Evolutionary conservation across 2,888 invertebrate genomes (phyloP).

Genomic region (Oasisia sp.): DNA sequence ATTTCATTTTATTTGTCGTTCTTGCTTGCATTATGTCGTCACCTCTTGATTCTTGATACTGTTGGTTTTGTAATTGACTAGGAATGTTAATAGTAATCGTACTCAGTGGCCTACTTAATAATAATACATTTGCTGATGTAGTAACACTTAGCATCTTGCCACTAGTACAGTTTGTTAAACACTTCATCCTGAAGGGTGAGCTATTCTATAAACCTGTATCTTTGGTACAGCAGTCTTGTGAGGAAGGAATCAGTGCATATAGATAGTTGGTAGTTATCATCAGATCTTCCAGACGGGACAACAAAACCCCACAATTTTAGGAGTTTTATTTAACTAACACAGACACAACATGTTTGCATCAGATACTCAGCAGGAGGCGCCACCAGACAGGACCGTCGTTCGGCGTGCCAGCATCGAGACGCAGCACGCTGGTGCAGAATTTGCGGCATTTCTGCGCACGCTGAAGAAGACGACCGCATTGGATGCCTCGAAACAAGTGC

Average conservation of each 20-base stretch:
- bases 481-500: constrained; percentile 74
- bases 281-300: not conserved
- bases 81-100: not conserved
- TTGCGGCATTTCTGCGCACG: constrained; percentile 64
- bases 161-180: not conserved
- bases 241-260: too few species aligned
- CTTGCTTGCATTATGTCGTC: not conserved
- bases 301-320: not conserved
- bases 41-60: not conserved
- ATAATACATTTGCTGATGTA: not conserved
- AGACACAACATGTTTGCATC: not conserved
- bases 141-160: not conserved
- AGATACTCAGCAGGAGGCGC: constrained; percentile 20
- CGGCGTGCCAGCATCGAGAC: constrained; percentile 57
- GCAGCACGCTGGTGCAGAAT: constrained; percentile 64
- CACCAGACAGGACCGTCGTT: not conserved
- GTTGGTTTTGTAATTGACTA: constrained; percentile 2
- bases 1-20: too few species aligned
- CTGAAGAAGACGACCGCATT: constrained; percentile 61
- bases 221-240: too few species aligned
- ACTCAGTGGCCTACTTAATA: not conserved
- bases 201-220: not conserved
- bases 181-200: not conserved
- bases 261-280: not conserved
- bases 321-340: not conserved